Conservation (phyloP, 2,113 vertebrate species). For the Rhea americana region DNA sequence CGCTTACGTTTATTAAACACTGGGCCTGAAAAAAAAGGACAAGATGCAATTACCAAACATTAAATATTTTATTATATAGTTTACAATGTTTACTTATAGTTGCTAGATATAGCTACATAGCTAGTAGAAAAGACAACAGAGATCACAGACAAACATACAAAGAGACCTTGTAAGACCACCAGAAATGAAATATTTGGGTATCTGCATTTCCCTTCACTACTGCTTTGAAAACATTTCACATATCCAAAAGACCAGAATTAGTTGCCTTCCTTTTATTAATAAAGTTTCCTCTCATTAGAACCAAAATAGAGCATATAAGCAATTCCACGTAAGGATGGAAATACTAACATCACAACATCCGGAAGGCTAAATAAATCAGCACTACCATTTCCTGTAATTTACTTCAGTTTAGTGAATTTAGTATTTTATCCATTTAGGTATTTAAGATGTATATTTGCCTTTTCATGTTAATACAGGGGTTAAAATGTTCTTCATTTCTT, state of each 20-base stretch:
- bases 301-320: background rate
- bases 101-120: background rate
- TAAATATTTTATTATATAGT: fast-evolving
- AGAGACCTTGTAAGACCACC: background rate
- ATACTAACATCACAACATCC: background rate
- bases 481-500: background rate
- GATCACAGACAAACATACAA: background rate
- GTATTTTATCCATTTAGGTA: background rate
- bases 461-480: background rate
- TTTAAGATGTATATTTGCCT: background rate
- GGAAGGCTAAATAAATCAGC: background rate
- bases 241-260: background rate
- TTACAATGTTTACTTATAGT: background rate
- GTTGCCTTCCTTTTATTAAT: background rate
- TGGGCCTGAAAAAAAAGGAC: slow-evolving; percentile 81
- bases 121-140: background rate
- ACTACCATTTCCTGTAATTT: background rate
- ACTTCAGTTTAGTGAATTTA: background rate
- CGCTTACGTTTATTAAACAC: slow-evolving; percentile 97
- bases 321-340: background rate
- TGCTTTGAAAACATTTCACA: background rate
- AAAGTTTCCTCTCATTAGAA: background rate
- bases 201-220: background rate
- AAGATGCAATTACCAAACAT: background rate
- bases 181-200: background rate